A percentile compares a stretch with the other conserved stretches of the same genome.
phyloP scores from a whole-genome alignment of 2,113 vertebrate species.

The Callorhinus ursinus region DNA sequence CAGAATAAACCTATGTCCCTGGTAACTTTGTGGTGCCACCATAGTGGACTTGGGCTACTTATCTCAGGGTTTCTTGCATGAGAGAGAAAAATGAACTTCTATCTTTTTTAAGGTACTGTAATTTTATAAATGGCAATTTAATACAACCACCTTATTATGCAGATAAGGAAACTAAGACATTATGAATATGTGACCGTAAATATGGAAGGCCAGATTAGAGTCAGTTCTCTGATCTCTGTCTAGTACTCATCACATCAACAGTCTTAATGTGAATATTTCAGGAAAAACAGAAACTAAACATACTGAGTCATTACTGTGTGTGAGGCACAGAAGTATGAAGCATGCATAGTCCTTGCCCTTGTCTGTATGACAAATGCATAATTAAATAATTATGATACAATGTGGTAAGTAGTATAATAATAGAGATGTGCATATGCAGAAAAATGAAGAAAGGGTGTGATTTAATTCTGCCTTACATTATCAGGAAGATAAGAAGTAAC shows the following conservation, averaged over 20 bases:
- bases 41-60: not conserved
- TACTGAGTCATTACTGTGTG: not conserved
- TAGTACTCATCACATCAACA: not conserved
- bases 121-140: constrained; percentile 2
- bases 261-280: not conserved
- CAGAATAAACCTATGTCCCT: not conserved
- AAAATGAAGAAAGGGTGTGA: not conserved
- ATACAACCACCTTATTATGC: not conserved
- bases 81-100: constrained; percentile 5
- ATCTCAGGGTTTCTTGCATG: not conserved
- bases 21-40: not conserved
- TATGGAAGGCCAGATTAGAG: not conserved
- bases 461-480: not conserved
- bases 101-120: not conserved
- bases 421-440: not conserved
- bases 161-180: constrained; percentile 6
- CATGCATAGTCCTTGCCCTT: not conserved
- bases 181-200: not conserved
- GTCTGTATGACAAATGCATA: not conserved
- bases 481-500: not conserved
- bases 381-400: not conserved
- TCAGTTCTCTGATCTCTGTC: not conserved
- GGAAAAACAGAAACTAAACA: not conserved
- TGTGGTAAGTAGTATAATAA: not conserved
- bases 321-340: not conserved